Evolutionary conservation across 2,797 vertebrate species (phyloP).

Genomic region (Pseudochaenichthys georgianus): DNA sequence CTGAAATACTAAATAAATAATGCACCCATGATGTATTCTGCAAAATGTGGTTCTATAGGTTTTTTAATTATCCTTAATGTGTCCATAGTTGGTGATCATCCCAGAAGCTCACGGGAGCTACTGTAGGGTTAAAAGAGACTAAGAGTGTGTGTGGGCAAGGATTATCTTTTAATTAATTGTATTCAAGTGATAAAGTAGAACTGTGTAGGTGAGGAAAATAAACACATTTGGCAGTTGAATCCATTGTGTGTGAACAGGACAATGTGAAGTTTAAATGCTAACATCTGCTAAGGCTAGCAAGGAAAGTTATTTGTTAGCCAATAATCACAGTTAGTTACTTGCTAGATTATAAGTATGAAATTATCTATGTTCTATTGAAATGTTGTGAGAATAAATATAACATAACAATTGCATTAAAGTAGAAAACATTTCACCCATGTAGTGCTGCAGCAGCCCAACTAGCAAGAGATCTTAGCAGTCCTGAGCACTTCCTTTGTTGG

Average conservation of each 20-base stretch:
- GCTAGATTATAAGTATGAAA: too few species aligned
- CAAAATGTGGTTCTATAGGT: background rate
- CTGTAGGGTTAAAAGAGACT: background rate
- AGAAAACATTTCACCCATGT: too few species aligned
- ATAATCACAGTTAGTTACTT: too few species aligned
- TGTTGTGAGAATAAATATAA: background rate
- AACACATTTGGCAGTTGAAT: background rate
- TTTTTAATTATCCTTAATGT: background rate
- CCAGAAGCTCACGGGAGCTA: slow-evolving; percentile 2
- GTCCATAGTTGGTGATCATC: slow-evolving; percentile 6
- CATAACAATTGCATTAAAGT: too few species aligned
- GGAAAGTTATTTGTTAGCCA: too few species aligned
- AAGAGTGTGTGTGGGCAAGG: background rate
- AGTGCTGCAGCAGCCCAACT: too few species aligned
- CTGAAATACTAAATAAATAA: background rate
- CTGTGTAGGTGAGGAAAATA: background rate
- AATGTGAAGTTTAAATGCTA: background rate
- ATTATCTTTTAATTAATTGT: background rate
- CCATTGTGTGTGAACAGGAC: background rate
- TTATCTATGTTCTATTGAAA: background rate
- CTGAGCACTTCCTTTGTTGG: background rate
- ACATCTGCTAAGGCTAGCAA: too few species aligned
- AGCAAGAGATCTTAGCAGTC: too few species aligned
- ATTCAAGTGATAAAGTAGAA: slow-evolving; percentile 1
- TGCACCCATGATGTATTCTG: background rate